These are phyloP conservation scores for Amia ocellicauda DNA, from an alignment of 2,113 vertebrate species.

Conservation along the genomic window DNA sequence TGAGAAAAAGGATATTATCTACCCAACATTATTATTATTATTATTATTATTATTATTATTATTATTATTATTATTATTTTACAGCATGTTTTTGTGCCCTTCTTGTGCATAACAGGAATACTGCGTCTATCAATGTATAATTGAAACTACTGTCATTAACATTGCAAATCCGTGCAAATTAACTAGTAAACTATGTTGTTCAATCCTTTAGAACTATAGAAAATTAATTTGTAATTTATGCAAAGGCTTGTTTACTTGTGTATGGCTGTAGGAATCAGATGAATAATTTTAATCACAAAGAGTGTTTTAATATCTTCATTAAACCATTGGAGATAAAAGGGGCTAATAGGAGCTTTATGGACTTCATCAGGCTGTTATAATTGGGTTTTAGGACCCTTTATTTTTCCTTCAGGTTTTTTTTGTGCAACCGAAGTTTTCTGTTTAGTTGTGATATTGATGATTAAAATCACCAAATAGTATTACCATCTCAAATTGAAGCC, in stretches of 20 bases:
- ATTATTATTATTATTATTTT: conserved; percentile 38
- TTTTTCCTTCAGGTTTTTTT: not conserved
- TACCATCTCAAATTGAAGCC: conserved; percentile 53
- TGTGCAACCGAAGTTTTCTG: too few species aligned
- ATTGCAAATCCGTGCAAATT: conserved; percentile 70
- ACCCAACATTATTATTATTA: too few species aligned
- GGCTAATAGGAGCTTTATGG: conserved; percentile 4
- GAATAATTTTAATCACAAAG: conserved; percentile 61
- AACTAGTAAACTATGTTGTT: conserved; percentile 60
- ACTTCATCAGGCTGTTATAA: conserved; percentile 10
- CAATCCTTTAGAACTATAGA: conserved; percentile 46
- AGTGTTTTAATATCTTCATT: conserved; percentile 59
- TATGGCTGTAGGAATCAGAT: conserved; percentile 47
- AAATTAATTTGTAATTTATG: conserved; percentile 56
- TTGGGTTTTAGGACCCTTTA: conserved; percentile 13
- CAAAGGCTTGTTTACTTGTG: conserved; percentile 58
- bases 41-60: conserved; percentile 23
- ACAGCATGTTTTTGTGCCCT: conserved; percentile 34
- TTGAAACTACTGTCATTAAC: conserved; percentile 60
- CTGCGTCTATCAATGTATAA: conserved; percentile 48
- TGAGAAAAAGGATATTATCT: conserved; percentile 28
- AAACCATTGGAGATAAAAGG: conserved; percentile 33
- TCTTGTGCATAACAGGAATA: conserved; percentile 52
- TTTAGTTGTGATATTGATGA: conserved; percentile 28
- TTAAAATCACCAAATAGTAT: conserved; percentile 51